A percentile compares a stretch with the other conserved stretches of the same genome.
phyloP scores from a whole-genome alignment of 2,113 vertebrate species.

The Ptilonorhynchus violaceus region DNA sequence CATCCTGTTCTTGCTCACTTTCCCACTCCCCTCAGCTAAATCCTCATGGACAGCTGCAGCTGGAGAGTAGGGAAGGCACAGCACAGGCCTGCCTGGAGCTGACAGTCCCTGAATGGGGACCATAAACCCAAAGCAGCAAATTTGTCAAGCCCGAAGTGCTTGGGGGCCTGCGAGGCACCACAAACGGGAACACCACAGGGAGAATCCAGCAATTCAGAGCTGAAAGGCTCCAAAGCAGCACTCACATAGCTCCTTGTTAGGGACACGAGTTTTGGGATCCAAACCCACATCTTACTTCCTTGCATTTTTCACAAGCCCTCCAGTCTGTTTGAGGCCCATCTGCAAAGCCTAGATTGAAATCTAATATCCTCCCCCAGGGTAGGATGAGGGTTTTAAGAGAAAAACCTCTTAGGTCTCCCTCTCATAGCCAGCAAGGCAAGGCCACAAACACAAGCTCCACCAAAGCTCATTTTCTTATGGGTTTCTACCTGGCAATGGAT shows the following conservation, averaged over 20 bases:
- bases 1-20: not conserved
- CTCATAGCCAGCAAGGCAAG: not conserved
- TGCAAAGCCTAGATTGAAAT: conserved; percentile 23
- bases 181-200: not conserved
- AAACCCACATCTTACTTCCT: conserved; percentile 38
- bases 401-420: not conserved
- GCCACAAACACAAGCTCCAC: conserved; percentile 12
- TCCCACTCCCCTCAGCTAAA: not conserved
- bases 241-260: not conserved
- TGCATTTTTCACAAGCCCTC: not conserved
- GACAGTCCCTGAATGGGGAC: not conserved
- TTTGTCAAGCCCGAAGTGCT: not conserved
- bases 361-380: not conserved
- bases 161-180: fast-evolving
- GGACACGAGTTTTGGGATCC: not conserved
- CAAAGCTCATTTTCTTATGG: not conserved
- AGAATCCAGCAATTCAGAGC: not conserved
- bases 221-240: not conserved
- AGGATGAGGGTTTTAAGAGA: conserved; percentile 1
- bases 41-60: not conserved
- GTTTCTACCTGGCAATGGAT: conserved; percentile 21
- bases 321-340: not conserved
- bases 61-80: not conserved
- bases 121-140: fast-evolving
- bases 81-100: not conserved